Conservation (phyloP, 2,797 vertebrate species). For the Thamnophis elegans region DNA sequence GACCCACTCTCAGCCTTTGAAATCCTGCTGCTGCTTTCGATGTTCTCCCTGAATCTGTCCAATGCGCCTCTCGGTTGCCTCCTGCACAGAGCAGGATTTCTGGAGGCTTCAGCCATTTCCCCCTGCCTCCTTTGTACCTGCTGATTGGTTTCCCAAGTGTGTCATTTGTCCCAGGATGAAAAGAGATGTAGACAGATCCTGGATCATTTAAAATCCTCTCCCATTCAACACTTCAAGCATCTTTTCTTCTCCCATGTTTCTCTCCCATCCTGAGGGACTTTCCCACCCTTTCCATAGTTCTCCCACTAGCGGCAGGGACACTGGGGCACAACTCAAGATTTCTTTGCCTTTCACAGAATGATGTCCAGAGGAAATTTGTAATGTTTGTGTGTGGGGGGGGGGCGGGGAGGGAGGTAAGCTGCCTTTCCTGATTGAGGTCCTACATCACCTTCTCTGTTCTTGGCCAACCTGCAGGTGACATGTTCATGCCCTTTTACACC, state of each 20-base stretch:
- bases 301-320: neutral
- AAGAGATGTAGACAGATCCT: neutral
- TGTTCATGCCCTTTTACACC: constrained; percentile 77
- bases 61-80: neutral
- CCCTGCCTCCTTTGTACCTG: too few relatives aligned
- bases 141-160: neutral
- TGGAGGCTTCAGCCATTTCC: neutral
- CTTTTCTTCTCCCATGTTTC: neutral
- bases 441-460: neutral
- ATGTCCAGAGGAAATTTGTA: neutral
- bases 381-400: neutral
- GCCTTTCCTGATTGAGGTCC: neutral
- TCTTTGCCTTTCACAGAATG: neutral
- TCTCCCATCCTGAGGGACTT: neutral
- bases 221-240: neutral
- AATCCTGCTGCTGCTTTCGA: neutral
- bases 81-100: neutral
- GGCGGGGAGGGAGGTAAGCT: neutral
- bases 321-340: neutral
- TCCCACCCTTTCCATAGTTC: neutral
- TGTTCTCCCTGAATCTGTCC: neutral
- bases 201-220: neutral
- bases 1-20: neutral
- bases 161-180: neutral
- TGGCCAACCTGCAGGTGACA: constrained; percentile 75